Conservation (phyloP, 2,888 invertebrate genomes). For the Hetaerina titia region DNA sequence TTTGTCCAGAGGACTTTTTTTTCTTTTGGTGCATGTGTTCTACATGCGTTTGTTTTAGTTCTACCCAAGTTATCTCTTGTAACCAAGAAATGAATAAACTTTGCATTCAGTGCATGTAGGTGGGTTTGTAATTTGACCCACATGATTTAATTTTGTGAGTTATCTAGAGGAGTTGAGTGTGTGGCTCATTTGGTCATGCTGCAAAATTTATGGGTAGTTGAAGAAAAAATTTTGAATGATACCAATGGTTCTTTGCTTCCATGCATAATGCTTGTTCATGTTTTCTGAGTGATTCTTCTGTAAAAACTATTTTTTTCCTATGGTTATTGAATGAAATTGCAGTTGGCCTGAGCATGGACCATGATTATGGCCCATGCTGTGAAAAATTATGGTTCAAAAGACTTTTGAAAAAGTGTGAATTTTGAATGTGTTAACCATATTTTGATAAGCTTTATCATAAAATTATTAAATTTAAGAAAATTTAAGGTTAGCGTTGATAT, state of each 20-base stretch:
- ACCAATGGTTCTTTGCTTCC: slow-evolving; percentile 66
- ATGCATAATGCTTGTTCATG: slow-evolving; percentile 57
- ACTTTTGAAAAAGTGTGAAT: background rate
- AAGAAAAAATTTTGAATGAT: slow-evolving; percentile 38
- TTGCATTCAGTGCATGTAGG: slow-evolving; percentile 54
- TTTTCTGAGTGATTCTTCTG: slow-evolving; percentile 37
- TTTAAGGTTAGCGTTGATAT: background rate
- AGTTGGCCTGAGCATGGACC: slow-evolving; percentile 22
- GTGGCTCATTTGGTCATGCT: slow-evolving; percentile 41
- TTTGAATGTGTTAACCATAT: slow-evolving; percentile 26
- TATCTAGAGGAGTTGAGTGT: slow-evolving; percentile 39
- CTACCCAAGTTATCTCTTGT: background rate
- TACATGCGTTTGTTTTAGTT: slow-evolving; percentile 26
- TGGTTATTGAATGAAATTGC: slow-evolving; percentile 34
- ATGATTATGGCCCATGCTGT: background rate
- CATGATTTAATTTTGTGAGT: background rate
- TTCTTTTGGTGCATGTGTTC: slow-evolving; percentile 42
- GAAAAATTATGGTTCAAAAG: slow-evolving; percentile 42
- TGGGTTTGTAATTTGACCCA: slow-evolving; percentile 31
- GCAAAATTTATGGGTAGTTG: slow-evolving; percentile 40
- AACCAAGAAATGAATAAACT: background rate
- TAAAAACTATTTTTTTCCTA: slow-evolving; percentile 16
- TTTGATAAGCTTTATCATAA: slow-evolving; percentile 49
- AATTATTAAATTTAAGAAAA: slow-evolving; percentile 37
- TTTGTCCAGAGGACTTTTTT: slow-evolving; percentile 41